Conservation (phyloP, 2,888 invertebrate species). For the Monoplex corrugatus region DNA sequence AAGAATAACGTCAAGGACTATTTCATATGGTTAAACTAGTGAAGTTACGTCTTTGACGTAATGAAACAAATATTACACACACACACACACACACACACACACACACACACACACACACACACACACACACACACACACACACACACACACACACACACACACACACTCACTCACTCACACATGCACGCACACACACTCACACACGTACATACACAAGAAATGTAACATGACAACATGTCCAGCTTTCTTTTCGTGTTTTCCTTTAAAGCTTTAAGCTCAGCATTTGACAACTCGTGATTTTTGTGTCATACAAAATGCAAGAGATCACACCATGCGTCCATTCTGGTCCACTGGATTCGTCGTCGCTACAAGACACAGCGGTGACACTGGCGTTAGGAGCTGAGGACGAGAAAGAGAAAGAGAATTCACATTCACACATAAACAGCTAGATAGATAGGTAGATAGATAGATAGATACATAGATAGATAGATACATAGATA, state of each 20-base stretch:
- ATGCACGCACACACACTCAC: constrained; percentile 1
- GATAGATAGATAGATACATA: not conserved
- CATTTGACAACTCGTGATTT: constrained; percentile 35
- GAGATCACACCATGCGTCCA: not conserved
- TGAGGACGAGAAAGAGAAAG: not conserved
- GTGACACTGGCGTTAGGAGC: too few species aligned
- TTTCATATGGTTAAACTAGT: too few species aligned
- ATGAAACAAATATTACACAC: too few species aligned
- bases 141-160: not conserved
- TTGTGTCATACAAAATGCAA: constrained; percentile 27
- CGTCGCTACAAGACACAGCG: not conserved
- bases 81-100: not conserved
- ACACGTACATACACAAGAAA: not conserved
- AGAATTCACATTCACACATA: not conserved
- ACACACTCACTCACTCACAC: constrained; percentile 1
- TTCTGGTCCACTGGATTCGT: not conserved
- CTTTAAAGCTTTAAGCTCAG: not conserved
- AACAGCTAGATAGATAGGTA: not conserved
- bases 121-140: not conserved
- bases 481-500: not conserved
- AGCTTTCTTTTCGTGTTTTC: not conserved
- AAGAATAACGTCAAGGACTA: too few species aligned
- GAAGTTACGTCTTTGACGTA: too few species aligned
- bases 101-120: not conserved
- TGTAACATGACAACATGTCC: too few species aligned